Percentiles rank a stretch among this genome's conserved stretches.
phyloP scores from a whole-genome alignment of 2,888 invertebrate species.

The Dioctria linearis region DNA sequence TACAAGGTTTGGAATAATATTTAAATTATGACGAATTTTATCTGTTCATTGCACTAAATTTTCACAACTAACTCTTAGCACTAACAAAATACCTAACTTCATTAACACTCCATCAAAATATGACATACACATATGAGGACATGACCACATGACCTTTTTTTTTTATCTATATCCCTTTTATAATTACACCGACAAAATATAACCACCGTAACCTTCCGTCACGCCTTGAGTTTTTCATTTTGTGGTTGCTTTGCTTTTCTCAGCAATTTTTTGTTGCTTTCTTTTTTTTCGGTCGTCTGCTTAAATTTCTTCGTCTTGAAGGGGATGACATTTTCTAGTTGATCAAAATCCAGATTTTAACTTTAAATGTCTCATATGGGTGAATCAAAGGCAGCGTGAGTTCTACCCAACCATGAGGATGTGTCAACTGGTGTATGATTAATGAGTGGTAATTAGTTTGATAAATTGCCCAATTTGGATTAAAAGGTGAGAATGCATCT shows the following conservation, averaged over 20 bases:
- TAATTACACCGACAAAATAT: slow-evolving; percentile 8
- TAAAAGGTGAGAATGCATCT: slow-evolving; percentile 57
- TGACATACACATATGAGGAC: too few species aligned
- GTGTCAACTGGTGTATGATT: slow-evolving; percentile 61
- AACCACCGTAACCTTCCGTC: slow-evolving; percentile 27
- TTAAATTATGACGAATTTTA: too few species aligned
- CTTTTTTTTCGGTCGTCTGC: background rate
- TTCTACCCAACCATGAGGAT: slow-evolving; percentile 19
- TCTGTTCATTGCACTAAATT: too few species aligned
- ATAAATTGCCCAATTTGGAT: slow-evolving; percentile 66
- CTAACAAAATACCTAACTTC: too few species aligned
- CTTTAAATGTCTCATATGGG: slow-evolving; percentile 22
- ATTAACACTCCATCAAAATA: too few species aligned
- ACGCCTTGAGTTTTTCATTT: slow-evolving; percentile 10
- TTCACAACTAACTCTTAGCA: too few species aligned
- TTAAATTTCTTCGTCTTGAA: slow-evolving; percentile 5
- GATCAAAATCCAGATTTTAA: slow-evolving; percentile 33
- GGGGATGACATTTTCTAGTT: background rate
- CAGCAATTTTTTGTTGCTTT: background rate
- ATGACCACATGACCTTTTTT: background rate
- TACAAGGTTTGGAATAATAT: too few species aligned
- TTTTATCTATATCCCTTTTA: background rate
- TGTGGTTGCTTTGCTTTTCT: slow-evolving; percentile 3
- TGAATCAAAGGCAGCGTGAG: slow-evolving; percentile 17
- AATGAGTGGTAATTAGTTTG: slow-evolving; percentile 66